phyloP scores from a whole-genome alignment of 2,888 invertebrate species.

The Callyntrura guangdongensis region DNA sequence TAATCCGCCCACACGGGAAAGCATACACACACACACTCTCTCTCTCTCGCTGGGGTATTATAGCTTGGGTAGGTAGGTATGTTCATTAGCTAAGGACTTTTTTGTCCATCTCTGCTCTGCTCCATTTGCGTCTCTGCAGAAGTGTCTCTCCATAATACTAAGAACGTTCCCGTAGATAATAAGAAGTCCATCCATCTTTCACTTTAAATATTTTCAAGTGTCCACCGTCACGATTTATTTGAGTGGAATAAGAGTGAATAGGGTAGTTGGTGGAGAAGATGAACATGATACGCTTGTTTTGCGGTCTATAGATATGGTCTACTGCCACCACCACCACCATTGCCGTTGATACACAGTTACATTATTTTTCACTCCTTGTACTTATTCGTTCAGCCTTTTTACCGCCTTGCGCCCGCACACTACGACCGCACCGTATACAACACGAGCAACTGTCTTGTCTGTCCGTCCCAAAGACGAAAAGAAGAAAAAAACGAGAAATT shows the following conservation, averaged over 20 bases:
- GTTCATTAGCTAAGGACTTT: neutral
- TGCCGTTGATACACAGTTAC: neutral
- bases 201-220: slow-evolving; percentile 54
- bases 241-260: slow-evolving; percentile 12
- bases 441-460: neutral
- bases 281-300: slow-evolving; percentile 59
- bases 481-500: slow-evolving; percentile 31
- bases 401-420: neutral
- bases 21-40: too few species aligned
- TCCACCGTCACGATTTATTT: slow-evolving; percentile 34
- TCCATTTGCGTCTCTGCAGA: too few species aligned
- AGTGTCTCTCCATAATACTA: neutral
- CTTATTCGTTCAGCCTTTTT: neutral
- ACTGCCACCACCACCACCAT: neutral
- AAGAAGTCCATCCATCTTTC: slow-evolving; percentile 7
- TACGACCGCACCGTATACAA: neutral
- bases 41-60: neutral
- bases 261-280: neutral
- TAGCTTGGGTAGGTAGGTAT: neutral
- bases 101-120: neutral
- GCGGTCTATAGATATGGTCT: slow-evolving; percentile 54
- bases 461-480: slow-evolving; percentile 1
- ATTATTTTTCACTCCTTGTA: neutral
- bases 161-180: too few species aligned
- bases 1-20: neutral